A percentile compares a stretch with the other conserved stretches of the same genome.
These are phyloP conservation scores for Anarsia innoxiella DNA, from an alignment of 2,888 invertebrate species.

Conservation along the genomic window DNA sequence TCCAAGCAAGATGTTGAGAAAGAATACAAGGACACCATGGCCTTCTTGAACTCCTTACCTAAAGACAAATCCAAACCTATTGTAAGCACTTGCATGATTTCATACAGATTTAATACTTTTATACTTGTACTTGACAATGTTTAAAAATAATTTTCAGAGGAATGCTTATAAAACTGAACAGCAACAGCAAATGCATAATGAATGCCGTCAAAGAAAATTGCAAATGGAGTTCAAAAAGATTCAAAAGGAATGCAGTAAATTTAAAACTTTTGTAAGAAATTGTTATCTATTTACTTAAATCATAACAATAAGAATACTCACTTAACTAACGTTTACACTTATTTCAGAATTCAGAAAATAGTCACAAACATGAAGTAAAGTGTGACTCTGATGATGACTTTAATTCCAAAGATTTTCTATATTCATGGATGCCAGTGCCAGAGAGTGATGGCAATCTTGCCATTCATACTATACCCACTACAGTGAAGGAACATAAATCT, in stretches of 20 bases:
- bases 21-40: slow-evolving; percentile 60
- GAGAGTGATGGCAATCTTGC: slow-evolving; percentile 54
- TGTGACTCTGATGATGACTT: slow-evolving; percentile 24
- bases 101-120: neutral
- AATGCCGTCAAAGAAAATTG: slow-evolving; percentile 46
- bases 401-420: slow-evolving; percentile 42
- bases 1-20: slow-evolving; percentile 80
- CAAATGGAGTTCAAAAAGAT: slow-evolving; percentile 56
- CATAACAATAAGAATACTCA: neutral
- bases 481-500: slow-evolving; percentile 34
- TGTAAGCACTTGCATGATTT: slow-evolving; percentile 30
- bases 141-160: slow-evolving; percentile 30
- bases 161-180: slow-evolving; percentile 49
- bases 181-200: slow-evolving; percentile 41
- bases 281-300: neutral
- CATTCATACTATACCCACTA: slow-evolving; percentile 54
- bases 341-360: slow-evolving; percentile 29
- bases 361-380: neutral
- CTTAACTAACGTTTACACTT: neutral
- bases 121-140: neutral
- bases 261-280: slow-evolving; percentile 32
- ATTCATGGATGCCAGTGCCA: slow-evolving; percentile 68
- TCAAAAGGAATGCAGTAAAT: slow-evolving; percentile 46
- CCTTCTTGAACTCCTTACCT: slow-evolving; percentile 54
- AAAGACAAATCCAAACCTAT: slow-evolving; percentile 43